phyloP scores from a whole-genome alignment of 2,113 vertebrate species.

The Scomber japonicus region DNA sequence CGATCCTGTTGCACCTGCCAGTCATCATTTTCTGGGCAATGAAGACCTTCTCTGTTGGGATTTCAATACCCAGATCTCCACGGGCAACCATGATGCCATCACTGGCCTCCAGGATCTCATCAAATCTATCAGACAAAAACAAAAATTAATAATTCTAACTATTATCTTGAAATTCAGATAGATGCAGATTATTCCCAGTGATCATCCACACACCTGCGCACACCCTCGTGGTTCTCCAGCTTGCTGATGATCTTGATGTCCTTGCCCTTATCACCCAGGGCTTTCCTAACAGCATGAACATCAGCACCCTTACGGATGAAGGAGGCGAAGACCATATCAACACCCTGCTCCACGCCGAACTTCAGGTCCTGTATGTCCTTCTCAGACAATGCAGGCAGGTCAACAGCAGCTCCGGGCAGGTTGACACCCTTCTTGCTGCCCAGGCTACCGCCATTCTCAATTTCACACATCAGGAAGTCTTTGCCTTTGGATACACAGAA shows the following conservation, averaged over 20 bases:
- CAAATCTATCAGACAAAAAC: slow-evolving; percentile 88
- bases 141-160: background rate
- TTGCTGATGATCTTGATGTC: slow-evolving; percentile 99
- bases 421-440: slow-evolving; percentile 99
- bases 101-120: slow-evolving; percentile 97
- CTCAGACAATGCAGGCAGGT: slow-evolving; percentile 93
- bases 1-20: slow-evolving; percentile 93
- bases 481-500: slow-evolving; percentile 80
- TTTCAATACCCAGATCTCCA: slow-evolving; percentile 97
- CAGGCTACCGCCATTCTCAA: slow-evolving; percentile 92
- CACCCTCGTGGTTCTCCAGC: slow-evolving; percentile 98
- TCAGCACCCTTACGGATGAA: slow-evolving; percentile 97
- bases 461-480: slow-evolving; percentile 88
- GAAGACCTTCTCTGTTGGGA: slow-evolving; percentile 98
- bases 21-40: slow-evolving; percentile 99
- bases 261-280: slow-evolving; percentile 96
- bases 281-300: slow-evolving; percentile 92
- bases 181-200: background rate
- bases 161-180: background rate
- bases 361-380: slow-evolving; percentile 96
- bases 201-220: slow-evolving; percentile 88
- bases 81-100: slow-evolving; percentile 99
- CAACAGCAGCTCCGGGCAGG: slow-evolving; percentile 93
- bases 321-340: slow-evolving; percentile 98
- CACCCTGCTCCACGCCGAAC: slow-evolving; percentile 95